phyloP scores from a whole-genome alignment of 2,113 vertebrate species.

The Heteronetta atricapilla region DNA sequence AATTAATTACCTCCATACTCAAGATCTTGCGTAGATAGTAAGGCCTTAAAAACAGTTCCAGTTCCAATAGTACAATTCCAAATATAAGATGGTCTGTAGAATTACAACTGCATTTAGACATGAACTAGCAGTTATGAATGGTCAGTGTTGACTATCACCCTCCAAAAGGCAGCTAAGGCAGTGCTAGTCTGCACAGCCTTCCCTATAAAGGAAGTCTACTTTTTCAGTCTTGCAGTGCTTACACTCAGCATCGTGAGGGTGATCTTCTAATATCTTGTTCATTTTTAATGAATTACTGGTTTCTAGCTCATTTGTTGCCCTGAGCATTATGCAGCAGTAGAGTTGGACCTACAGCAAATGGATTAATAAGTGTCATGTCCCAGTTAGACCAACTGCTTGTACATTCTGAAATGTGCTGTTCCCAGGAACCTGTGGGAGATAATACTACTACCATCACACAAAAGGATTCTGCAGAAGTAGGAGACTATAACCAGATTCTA shows the following conservation, averaged over 20 bases:
- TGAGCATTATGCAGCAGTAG: background rate
- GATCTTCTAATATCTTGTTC: background rate
- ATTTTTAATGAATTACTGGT: background rate
- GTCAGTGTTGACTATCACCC: fast-evolving
- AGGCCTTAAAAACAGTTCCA: background rate
- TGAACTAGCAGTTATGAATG: background rate
- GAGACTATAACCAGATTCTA: background rate
- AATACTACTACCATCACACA: fast-evolving
- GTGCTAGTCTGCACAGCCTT: background rate
- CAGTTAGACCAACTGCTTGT: background rate
- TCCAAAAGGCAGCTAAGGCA: background rate
- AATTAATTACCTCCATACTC: background rate
- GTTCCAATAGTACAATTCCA: background rate
- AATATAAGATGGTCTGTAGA: background rate
- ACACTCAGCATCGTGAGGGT: background rate
- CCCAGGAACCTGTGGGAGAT: background rate
- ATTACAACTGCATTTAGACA: background rate
- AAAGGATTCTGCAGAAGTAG: background rate
- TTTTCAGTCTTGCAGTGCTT: background rate
- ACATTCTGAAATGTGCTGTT: background rate
- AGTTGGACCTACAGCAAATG: fast-evolving
- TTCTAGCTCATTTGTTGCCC: fast-evolving
- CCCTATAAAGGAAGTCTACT: background rate
- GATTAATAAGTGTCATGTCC: background rate
- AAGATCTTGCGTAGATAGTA: background rate